These are phyloP conservation scores for Hyperoplus immaculatus DNA, from an alignment of 2,797 vertebrate genomes.

Conservation along the genomic window DNA sequence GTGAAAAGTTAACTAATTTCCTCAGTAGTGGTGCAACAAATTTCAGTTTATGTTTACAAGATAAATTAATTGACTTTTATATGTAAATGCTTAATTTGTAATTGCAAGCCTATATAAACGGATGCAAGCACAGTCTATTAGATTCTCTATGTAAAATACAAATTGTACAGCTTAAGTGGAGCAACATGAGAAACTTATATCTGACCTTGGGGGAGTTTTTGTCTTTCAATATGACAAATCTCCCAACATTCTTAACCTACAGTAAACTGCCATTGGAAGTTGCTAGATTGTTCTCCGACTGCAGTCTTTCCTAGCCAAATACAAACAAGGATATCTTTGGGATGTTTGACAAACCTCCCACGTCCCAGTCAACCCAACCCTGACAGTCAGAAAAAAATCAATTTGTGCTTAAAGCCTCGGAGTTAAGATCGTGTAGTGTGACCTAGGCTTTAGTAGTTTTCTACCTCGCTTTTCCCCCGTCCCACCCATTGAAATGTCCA, in stretches of 20 bases:
- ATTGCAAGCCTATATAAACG: conserved; percentile 27
- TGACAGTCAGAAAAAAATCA: conserved; percentile 39
- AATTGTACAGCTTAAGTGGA: conserved; percentile 33
- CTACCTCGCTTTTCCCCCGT: conserved; percentile 71
- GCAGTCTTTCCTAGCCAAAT: conserved; percentile 3
- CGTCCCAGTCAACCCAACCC: conserved; percentile 19
- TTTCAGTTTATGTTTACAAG: conserved; percentile 48
- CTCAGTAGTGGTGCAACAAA: conserved; percentile 32
- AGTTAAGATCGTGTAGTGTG: conserved; percentile 57
- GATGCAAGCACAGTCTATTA: conserved; percentile 44
- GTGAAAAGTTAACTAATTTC: neutral
- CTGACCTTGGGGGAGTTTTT: conserved; percentile 20
- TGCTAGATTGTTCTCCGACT: conserved; percentile 21
- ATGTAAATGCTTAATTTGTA: conserved; percentile 48
- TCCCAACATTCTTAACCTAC: conserved; percentile 9
- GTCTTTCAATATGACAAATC: conserved; percentile 21
- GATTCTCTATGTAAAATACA: conserved; percentile 1
- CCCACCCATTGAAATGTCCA: conserved; percentile 40
- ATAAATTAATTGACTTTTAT: conserved; percentile 27
- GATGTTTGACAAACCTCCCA: conserved; percentile 14
- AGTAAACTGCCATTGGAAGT: conserved; percentile 42
- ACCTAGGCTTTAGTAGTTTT: conserved; percentile 71
- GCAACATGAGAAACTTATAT: conserved; percentile 21
- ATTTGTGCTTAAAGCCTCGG: conserved; percentile 34
- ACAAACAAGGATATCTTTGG: conserved; percentile 5